Evolutionary conservation across 2,888 invertebrate genomes (phyloP), one percentile per base, ranked within the genome.

Genomic region (Trissoscelio sp.): DNA sequence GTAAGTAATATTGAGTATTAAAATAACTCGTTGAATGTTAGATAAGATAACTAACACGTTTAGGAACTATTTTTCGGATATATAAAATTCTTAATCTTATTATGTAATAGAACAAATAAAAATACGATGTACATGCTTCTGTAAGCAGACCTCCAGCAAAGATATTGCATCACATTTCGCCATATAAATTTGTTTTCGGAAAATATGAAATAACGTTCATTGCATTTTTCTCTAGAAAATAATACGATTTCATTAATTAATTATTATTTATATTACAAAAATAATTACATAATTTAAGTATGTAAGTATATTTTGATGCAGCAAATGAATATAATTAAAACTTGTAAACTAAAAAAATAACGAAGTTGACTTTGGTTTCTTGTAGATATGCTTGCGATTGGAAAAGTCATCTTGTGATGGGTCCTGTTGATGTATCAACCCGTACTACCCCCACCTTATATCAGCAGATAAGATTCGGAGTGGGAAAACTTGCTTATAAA

Each of bases 141-240:
- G 20, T n/a, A 44, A 46, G 53, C 14, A 12, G 48, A 72, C 70
- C 70, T 60, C 70, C 70, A 72, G 46, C 44, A 46, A 62, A 44
- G 62, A 62, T 16, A n/a, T 62, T 62, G 46, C 62, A 20, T 46
- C 44, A 62, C 14, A 5, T 16, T 6, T 37, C n/a, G 34, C 7
- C 6, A 22, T 16, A 28, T 3, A 44, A 44, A 44, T 44, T 46
- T 31, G 46, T 62, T 46, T 46, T 11, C 9, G n/a, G 44, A 31
- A 28, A 28, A 12, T 28, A 9, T 16, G 24, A 31, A 20, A 44
- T 62, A 22, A 53, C 16, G n/a, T 31, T 24, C 12, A 57, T 20
- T 16, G 18, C 5, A 18, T 44, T 44, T 44, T 44, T 44, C 16
- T 12, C 20, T 44, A n/a, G n/a, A n/a, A n/a, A n/a, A n/a, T n/a